Conservation (phyloP, 2,797 vertebrate species). For the Astyanax mexicanus region DNA sequence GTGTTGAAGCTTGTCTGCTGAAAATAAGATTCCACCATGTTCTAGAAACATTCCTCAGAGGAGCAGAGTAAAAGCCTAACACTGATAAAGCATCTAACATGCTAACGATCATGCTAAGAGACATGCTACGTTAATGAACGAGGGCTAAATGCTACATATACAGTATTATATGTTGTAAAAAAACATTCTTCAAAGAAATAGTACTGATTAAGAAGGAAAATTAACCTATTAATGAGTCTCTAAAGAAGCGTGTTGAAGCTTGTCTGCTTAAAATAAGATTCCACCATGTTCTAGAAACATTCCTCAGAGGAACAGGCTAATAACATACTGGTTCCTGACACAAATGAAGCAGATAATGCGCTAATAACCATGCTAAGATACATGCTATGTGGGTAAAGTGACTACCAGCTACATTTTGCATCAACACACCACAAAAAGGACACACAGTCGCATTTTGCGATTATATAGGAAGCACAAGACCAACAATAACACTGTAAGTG, state of each 20-base stretch:
- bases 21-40: slow-evolving; percentile 17
- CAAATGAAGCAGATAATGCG: neutral
- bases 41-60: slow-evolving; percentile 66
- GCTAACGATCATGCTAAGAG: slow-evolving; percentile 55
- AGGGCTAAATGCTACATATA: neutral
- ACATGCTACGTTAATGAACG: neutral
- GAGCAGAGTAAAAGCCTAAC: slow-evolving; percentile 63
- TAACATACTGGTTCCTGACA: slow-evolving; percentile 49
- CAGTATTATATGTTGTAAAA: no score
- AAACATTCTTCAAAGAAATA: no score
- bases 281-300: slow-evolving; percentile 51
- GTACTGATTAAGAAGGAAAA: slow-evolving; percentile 69
- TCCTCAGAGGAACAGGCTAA: slow-evolving; percentile 66
- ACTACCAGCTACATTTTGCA: neutral
- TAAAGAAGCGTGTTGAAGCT: slow-evolving; percentile 59
- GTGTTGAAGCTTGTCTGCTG: neutral
- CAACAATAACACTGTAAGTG: no score
- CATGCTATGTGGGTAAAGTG: neutral
- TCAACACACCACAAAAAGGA: neutral
- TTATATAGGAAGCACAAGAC: no score
- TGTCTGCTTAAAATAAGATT: slow-evolving; percentile 14
- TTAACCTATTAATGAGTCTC: slow-evolving; percentile 70
- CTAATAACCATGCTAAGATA: slow-evolving; percentile 55
- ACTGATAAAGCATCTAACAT: neutral
- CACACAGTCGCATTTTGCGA: no score